A percentile compares a stretch with the other conserved stretches of the same genome.
Evolutionary conservation across 2,888 invertebrate species (phyloP).

Genomic region (Thymelicus acteon): DNA sequence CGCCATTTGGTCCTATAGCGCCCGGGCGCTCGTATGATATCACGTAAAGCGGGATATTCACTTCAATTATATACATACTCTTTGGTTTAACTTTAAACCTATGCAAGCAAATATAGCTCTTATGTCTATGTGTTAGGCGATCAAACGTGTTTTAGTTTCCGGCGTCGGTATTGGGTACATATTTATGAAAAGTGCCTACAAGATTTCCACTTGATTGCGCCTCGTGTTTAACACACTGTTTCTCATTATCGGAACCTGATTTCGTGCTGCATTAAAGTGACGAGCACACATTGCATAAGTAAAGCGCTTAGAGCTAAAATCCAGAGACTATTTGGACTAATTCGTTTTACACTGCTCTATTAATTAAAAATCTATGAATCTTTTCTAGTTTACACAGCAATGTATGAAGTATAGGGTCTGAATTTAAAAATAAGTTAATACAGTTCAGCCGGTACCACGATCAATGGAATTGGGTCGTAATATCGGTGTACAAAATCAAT

Average conservation of each 20-base stretch:
- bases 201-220: conserved; percentile 59
- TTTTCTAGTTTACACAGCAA: no score
- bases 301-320: no score
- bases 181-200: conserved; percentile 53
- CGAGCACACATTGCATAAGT: background rate
- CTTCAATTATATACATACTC: conserved; percentile 24
- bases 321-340: no score
- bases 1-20: no score
- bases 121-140: background rate
- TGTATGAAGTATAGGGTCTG: no score
- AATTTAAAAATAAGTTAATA: no score
- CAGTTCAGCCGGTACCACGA: no score
- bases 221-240: conserved; percentile 47
- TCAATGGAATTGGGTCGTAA: no score
- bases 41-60: conserved; percentile 15
- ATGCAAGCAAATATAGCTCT: conserved; percentile 3
- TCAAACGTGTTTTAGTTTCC: conserved; percentile 24
- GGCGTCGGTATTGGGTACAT: conserved; percentile 30
- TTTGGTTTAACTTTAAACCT: background rate
- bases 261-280: conserved; percentile 46
- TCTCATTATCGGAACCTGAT: conserved; percentile 55
- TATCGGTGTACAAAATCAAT: no score
- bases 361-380: no score
- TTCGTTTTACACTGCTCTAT: no score
- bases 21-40: conserved; percentile 6